Percentiles rank a stretch among this genome's conserved stretches.
These are phyloP conservation scores for Syrista parreyssii DNA, from an alignment of 2,888 invertebrate species.

Conservation along the genomic window DNA sequence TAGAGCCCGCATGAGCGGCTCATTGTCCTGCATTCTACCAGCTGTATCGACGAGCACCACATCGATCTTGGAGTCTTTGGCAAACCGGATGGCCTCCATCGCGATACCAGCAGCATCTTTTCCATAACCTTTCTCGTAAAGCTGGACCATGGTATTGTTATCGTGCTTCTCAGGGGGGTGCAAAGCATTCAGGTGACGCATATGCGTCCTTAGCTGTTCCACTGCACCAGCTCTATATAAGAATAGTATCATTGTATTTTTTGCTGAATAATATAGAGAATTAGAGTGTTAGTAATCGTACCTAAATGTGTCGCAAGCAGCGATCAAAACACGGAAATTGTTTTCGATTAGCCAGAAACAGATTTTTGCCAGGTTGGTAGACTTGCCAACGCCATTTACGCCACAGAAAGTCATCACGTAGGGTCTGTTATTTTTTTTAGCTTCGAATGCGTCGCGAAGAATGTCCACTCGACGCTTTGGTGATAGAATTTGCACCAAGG, in stretches of 20 bases:
- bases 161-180: slow-evolving; percentile 83
- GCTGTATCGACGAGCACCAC: slow-evolving; percentile 98
- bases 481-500: slow-evolving; percentile 93
- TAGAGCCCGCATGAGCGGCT: slow-evolving; percentile 97
- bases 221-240: slow-evolving; percentile 91
- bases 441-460: slow-evolving; percentile 93
- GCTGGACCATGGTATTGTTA: slow-evolving; percentile 85
- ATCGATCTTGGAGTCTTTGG: slow-evolving; percentile 84
- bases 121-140: slow-evolving; percentile 99
- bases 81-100: slow-evolving; percentile 94
- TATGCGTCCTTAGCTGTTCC: slow-evolving; percentile 96
- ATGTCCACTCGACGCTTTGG: slow-evolving; percentile 96
- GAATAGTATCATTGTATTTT: background rate
- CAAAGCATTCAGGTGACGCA: slow-evolving; percentile 90
- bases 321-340: slow-evolving; percentile 93
- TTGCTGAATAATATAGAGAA: background rate
- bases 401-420: slow-evolving; percentile 98
- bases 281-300: slow-evolving; percentile 24
- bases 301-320: slow-evolving; percentile 97
- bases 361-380: slow-evolving; percentile 98
- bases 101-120: slow-evolving; percentile 99
- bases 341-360: slow-evolving; percentile 99
- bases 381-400: slow-evolving; percentile 99
- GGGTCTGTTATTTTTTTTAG: slow-evolving; percentile 84
- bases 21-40: slow-evolving; percentile 99